Base-by-base conservation (phyloP, 2,113 vertebrate species). In the Acrocephalus arundinaceus region DNA sequence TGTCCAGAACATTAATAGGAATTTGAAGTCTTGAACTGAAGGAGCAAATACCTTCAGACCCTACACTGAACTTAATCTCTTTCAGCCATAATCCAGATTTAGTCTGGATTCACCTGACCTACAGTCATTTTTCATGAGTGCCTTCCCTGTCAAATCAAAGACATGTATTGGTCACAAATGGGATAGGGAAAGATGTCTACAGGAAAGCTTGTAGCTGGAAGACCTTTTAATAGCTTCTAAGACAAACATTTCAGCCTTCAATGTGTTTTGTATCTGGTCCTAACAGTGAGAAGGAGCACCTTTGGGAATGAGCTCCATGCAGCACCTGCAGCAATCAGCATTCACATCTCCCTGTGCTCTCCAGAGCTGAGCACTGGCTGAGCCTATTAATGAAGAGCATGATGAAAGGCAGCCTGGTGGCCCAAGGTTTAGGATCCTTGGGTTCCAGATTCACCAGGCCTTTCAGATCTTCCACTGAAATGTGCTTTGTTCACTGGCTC, bases 1-100 rank as follows among this genome's bases (percentile, higher is more conserved):
- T 20, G 5, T 39, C 16, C 6, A 7, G 45, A 72, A 24, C 6
- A 12, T 33, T 76, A 65, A 24, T 9, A 39, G 30, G 18, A 61
- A 43, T 65, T 19, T 46, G 8, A 59, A 41, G 35, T 61, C 15
- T 22, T 55, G 55, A 75, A 39, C 33, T 61, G 27, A 63, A 88
- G 39, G 43, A 80, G 11, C 2, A 74, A 66, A 62, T 31, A 15
- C 28, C 39, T 86, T 79, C 30, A 37, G 13, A 37, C 23, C 12
- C 9, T 65, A 10, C 0, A 2, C 2, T 2, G 2, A 54, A 20
- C 5, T 79, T n/a, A 37, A n/a, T 11, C 4, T n/a, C 4, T 11
- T 45, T 33, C 31, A 13, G 14, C 7, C 15, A 14, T 46, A 33
- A 72, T 72, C 49, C 39, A 48, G 35, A 17, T 59, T 55, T 63